Base-by-base conservation (phyloP, 2,113 vertebrate species). In the Tretioscincus oriximinensis region DNA sequence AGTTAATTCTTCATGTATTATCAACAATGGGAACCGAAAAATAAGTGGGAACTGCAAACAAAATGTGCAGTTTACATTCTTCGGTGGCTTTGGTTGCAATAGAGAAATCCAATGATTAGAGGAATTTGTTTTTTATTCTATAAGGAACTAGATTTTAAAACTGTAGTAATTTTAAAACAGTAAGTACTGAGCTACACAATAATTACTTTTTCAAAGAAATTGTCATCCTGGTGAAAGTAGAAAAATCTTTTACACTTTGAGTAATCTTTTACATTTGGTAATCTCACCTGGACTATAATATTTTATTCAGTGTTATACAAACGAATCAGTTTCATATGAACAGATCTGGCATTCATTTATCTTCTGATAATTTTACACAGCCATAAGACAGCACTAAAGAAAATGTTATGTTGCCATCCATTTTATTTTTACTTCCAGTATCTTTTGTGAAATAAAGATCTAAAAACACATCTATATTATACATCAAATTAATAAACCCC, bases 151-250 rank as follows among this genome's bases (percentile, higher is more conserved):
- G 72, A 70, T 22, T n/a, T 70, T 20, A 45, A 61, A 82, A 26
- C 6, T 82, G 41, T 41, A 73, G 75, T n/a, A 78, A 66, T 0
- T 3, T 49, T 72, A 83, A 86, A 70, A 71, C 66, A 78, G 1
- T 54, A 76, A 58, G 51, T 81, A 54, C 78, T 83, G 11, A 11
- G 5, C 64, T 31, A 61, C 26, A 68, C 63, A n/a, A 28, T 7
- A 0, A 14, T 0, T 28, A 63, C 29, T 65, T 68, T 64, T 28
- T 58, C 7, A 35, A 82, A 72, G 68, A 7, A 64, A 16, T 47
- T 64, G 29, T 0, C 0, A 28, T 76, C 60, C 58, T 14, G 65
- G 73, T 0, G 0, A 16, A 22, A 77, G 18, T 22, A 73, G 70
- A 82, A 67, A 74, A 73, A 28, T 45, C 0, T 41, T 4, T 41